These are phyloP conservation scores for Tribolium madens DNA, from an alignment of 1,140 invertebrate species.

Conservation along the genomic window DNA sequence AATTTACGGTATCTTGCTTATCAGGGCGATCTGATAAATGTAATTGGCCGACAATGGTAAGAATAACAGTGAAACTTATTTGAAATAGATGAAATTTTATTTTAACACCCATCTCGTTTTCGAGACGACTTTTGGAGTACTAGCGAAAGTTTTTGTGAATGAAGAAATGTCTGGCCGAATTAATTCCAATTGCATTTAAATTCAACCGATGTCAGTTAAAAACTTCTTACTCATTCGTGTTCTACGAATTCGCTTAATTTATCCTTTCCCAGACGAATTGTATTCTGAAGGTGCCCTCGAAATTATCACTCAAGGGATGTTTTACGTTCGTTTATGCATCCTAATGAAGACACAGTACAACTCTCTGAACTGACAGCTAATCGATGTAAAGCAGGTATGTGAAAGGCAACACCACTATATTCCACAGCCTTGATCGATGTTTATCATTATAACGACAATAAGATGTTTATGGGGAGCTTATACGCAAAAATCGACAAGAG, in stretches of 20 bases:
- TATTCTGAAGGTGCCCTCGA: conserved; percentile 12
- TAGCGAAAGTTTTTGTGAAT: too few species aligned
- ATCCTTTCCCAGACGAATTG: background rate
- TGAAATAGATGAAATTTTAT: too few species aligned
- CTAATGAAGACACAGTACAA: conserved; percentile 30
- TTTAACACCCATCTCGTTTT: too few species aligned
- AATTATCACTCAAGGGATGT: conserved; percentile 8
- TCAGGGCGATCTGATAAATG: conserved; percentile 2
- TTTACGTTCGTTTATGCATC: conserved; percentile 18
- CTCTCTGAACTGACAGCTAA: conserved; percentile 17
- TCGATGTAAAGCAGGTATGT: conserved; percentile 31
- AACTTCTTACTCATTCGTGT: background rate
- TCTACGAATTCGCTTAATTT: background rate
- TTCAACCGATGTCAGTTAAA: background rate
- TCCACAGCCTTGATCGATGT: conserved; percentile 6
- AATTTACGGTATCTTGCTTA: conserved; percentile 20
- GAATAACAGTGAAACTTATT: background rate
- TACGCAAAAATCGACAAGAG: conserved; percentile 7
- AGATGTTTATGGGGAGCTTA: conserved; percentile 6
- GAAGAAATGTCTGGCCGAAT: too few species aligned
- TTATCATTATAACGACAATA: conserved; percentile 36
- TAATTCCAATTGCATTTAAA: conserved; percentile 8
- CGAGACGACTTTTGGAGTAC: too few species aligned
- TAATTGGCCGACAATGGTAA: conserved; percentile 1
- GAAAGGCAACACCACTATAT: background rate